phyloP scores from a whole-genome alignment of 2,888 invertebrate species.

The Nasonovia ribisnigri region DNA sequence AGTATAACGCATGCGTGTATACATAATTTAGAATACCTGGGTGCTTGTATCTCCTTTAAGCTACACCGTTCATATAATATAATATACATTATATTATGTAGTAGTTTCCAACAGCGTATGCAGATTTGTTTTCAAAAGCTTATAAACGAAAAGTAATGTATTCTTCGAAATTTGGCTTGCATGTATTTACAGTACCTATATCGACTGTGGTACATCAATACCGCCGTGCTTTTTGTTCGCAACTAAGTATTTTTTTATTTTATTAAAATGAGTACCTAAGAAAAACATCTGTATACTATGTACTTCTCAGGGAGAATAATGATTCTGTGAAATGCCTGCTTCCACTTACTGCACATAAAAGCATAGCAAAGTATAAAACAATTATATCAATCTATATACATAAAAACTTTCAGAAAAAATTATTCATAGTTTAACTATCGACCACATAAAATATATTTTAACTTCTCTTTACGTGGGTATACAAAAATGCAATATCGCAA shows the following conservation, averaged over 20 bases:
- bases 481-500: not conserved
- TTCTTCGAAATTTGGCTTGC: not conserved
- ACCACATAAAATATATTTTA: not conserved
- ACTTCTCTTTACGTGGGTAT: not conserved
- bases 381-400: not conserved
- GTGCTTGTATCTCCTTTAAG: not conserved
- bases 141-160: not conserved
- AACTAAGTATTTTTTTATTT: not conserved
- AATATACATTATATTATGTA: not conserved
- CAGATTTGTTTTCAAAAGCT: not conserved
- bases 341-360: not conserved
- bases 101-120: not conserved
- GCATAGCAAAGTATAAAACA: not conserved
- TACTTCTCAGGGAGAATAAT: not conserved
- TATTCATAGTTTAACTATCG: not conserved
- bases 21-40: not conserved
- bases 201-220: not conserved
- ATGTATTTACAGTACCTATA: not conserved
- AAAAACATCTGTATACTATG: not conserved
- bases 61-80: not conserved
- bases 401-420: not conserved
- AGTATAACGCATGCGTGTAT: not conserved
- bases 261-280: not conserved
- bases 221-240: not conserved
- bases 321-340: not conserved